Conservation (phyloP, 2,888 invertebrate species). For the Caenorhabditis sp. region DNA sequence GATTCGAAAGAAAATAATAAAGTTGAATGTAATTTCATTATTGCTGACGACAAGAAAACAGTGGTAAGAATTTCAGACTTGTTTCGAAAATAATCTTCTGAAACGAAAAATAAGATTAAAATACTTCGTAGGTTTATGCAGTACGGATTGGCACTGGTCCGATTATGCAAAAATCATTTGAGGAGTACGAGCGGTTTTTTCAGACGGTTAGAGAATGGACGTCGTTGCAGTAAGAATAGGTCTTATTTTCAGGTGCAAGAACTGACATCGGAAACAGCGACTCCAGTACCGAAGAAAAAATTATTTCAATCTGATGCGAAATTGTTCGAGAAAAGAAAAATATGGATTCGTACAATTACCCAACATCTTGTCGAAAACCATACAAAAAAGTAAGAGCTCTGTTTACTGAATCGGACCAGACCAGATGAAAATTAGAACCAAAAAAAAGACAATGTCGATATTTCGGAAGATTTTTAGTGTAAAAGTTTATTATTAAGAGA, state of each 20-base stretch:
- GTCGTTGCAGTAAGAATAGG: background rate
- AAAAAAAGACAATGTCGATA: too few species aligned
- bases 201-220: conserved; percentile 19
- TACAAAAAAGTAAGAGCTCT: conserved; percentile 12
- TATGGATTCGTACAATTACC: conserved; percentile 56
- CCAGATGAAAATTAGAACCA: too few species aligned
- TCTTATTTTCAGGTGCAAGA: conserved; percentile 4
- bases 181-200: conserved; percentile 62
- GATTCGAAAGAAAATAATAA: conserved; percentile 27
- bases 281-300: conserved; percentile 33
- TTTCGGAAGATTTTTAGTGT: too few species aligned
- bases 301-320: conserved; percentile 31
- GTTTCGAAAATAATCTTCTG: too few species aligned
- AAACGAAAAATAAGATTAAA: background rate
- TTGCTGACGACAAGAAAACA: conserved; percentile 42
- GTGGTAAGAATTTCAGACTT: conserved; percentile 25
- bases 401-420: too few species aligned
- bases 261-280: conserved; percentile 19
- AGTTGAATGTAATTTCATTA: conserved; percentile 31
- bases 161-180: conserved; percentile 52
- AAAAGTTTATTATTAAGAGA: too few species aligned
- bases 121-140: conserved; percentile 45
- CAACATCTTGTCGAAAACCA: conserved; percentile 54
- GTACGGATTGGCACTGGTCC: conserved; percentile 48
- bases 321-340: conserved; percentile 55